Evolutionary conservation across 2,797 vertebrate genomes (phyloP), one percentile per base, ranked within the genome.

Genomic region (Tenualosa ilisha): DNA sequence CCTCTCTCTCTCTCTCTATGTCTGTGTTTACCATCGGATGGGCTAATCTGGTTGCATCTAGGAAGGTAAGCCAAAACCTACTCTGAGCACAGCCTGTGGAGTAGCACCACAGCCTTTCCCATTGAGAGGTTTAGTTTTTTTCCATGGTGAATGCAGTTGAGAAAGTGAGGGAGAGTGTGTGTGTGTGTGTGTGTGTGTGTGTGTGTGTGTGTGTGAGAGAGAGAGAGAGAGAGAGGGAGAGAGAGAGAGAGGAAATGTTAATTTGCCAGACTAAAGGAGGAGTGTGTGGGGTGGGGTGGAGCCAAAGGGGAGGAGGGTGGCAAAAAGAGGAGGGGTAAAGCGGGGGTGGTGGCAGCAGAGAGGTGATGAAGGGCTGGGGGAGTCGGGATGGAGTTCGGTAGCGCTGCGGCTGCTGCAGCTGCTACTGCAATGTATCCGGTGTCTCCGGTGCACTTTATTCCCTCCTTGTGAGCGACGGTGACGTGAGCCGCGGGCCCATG

Each of bases 231-330:
- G 65, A 37, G 26, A 68, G 12, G 12, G 65, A 68, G 26, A 68
- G 26, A 68, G 26, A 40, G 37, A 40, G 68, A 37, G 89, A 89
- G 88, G 91, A 90, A 86, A 85, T 91, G 94, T 94, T 92, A 90
- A 93, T 95, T 93, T 93, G 93, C 91, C 89, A 86, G 91, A 84
- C 82, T 89, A 89, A 84, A 89, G 84, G 82, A 84, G 87, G 65
- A 53, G 85, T 83, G 63, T 87, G 7, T 56, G 90, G 85, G 11
- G 11, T 51, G 50, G 83, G 90, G 89, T 84, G 85, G 87, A 82
- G 87, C 86, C 86, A 88, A 84, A 86, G 86, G 75, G 82, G 84
- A 82, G 87, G 84, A 85, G 68, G 37, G 68, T 75, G 68, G 72
- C 43, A 8, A 75, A 24, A 17, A 75, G 68, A 20, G 68, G 26